Conservation (phyloP, 1,140 invertebrate species). For the Ridgeia piscesae region DNA sequence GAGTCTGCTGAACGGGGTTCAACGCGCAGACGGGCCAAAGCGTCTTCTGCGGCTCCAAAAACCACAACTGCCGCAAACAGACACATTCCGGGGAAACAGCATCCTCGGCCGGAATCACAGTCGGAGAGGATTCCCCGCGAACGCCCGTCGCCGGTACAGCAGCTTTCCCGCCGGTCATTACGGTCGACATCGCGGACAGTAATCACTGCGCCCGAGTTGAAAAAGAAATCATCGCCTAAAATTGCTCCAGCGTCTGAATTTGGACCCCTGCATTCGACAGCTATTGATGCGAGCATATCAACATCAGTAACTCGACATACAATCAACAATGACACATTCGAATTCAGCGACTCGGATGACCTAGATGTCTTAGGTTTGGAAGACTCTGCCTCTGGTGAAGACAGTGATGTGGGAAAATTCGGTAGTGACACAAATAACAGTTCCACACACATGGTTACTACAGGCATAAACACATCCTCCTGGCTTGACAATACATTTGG, state of each 20-base stretch:
- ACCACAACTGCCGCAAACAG: not conserved
- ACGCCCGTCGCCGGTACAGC: not conserved
- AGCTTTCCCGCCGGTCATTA: not conserved
- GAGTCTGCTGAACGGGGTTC: constrained; percentile 11
- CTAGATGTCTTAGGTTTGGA: not conserved
- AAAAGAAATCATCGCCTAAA: not conserved
- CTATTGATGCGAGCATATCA: not conserved
- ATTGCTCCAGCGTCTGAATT: not conserved
- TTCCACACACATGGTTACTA: not conserved
- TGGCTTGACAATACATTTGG: not conserved
- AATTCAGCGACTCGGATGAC: not conserved
- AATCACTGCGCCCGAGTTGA: not conserved
- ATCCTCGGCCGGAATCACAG: not conserved
- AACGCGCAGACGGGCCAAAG: constrained; percentile 8
- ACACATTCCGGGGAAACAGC: not conserved
- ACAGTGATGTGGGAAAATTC: not conserved
- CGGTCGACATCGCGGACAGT: not conserved
- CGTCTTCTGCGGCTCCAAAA: not conserved
- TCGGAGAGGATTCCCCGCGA: constrained; percentile 2
- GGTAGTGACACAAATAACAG: constrained; percentile 5
- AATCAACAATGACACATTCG: not conserved
- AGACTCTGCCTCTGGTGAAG: not conserved
- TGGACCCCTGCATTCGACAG: not conserved
- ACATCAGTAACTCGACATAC: not conserved
- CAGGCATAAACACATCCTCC: not conserved